Evolutionary conservation across 2,888 invertebrate species (phyloP).

Genomic region (Opisthograptis luteolata): DNA sequence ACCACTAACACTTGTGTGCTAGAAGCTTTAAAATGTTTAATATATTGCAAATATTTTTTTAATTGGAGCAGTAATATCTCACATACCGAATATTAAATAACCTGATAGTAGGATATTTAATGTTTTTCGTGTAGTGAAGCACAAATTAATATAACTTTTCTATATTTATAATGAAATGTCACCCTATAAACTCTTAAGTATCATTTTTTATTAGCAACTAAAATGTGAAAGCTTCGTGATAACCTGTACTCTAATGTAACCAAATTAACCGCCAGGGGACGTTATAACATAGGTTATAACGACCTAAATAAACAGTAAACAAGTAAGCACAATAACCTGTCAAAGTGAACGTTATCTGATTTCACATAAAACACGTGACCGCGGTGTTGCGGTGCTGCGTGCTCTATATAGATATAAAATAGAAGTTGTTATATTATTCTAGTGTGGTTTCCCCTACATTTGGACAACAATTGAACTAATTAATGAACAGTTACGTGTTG

Average conservation of each 20-base stretch:
- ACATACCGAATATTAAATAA: no score
- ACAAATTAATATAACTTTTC: no score
- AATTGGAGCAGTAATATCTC: no score
- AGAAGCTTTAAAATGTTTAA: no score
- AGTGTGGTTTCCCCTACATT: constrained; percentile 40
- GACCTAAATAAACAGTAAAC: constrained; percentile 25
- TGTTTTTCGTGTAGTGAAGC: no score
- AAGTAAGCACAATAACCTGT: constrained; percentile 24
- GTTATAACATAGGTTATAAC: constrained; percentile 16
- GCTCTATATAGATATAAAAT: constrained; percentile 27
- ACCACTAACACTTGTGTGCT: no score
- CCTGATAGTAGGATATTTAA: no score
- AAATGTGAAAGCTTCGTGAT: constrained; percentile 16
- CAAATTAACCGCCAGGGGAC: constrained; percentile 23
- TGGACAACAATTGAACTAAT: constrained; percentile 73
- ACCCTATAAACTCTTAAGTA: no score
- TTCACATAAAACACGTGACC: constrained; percentile 23
- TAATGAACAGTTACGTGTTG: constrained; percentile 51
- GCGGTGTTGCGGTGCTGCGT: constrained; percentile 5
- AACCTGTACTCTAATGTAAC: constrained; percentile 16
- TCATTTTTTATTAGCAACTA: neutral
- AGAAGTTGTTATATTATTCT: constrained; percentile 5
- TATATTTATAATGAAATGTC: no score
- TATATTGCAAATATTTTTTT: no score
- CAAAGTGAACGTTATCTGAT: constrained; percentile 27